Evolutionary conservation across 1,140 invertebrate species (phyloP).

Genomic region (Temnothorax nylanderi): DNA sequence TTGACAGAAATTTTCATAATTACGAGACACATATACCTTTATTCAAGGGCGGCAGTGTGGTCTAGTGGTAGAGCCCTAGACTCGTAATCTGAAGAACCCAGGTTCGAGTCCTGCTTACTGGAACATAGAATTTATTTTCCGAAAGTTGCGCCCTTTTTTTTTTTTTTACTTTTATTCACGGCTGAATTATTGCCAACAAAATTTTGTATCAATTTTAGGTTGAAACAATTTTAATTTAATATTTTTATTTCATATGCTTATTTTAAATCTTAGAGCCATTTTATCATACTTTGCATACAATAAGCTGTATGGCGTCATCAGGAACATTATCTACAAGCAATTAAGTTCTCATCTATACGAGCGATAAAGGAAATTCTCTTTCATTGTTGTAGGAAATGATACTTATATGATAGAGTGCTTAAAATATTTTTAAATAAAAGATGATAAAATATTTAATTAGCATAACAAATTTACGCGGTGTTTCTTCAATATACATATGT

Average conservation of each 20-base stretch:
- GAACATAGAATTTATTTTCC: too few relatives aligned
- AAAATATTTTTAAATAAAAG: neutral
- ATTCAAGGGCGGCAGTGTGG: too few relatives aligned
- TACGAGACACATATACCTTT: neutral
- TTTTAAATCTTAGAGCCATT: neutral
- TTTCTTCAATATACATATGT: neutral
- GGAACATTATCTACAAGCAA: neutral
- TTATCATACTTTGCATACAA: neutral
- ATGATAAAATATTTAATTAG: neutral
- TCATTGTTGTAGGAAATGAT: neutral
- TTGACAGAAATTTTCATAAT: neutral
- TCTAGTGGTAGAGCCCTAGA: too few relatives aligned
- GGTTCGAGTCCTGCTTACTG: too few relatives aligned
- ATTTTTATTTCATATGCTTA: neutral
- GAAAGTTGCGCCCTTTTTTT: too few relatives aligned
- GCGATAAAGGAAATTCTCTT: neutral
- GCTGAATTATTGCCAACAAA: neutral
- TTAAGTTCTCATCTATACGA: neutral
- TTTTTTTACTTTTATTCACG: neutral
- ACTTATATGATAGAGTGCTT: neutral
- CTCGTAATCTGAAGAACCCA: too few relatives aligned
- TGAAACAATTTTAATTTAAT: neutral
- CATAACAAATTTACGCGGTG: neutral
- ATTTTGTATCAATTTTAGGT: neutral
- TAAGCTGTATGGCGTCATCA: neutral